Evolutionary conservation across 2,888 invertebrate species (phyloP).

Genomic region (Lithodes maja): DNA sequence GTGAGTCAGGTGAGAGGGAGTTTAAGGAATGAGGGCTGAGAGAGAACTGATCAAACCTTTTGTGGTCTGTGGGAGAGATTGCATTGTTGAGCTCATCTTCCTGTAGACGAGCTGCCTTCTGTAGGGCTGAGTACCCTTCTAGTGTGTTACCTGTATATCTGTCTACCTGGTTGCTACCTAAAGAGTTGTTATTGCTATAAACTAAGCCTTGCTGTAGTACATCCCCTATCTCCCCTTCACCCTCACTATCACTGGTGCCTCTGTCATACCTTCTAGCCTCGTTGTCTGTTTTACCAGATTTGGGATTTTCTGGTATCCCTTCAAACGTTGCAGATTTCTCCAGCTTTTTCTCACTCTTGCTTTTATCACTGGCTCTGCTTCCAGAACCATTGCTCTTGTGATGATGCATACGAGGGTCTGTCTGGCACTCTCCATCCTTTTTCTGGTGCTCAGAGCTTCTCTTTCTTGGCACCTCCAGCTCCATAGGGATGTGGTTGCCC

Average conservation of each 20-base stretch:
- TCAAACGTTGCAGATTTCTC: constrained; percentile 65
- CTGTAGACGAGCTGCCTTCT: constrained; percentile 82
- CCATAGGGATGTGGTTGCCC: constrained; percentile 25
- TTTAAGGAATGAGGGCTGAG: constrained; percentile 25
- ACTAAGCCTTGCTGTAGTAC: constrained; percentile 49
- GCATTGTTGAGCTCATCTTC: constrained; percentile 76
- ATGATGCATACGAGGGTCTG: constrained; percentile 63
- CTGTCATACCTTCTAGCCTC: constrained; percentile 56
- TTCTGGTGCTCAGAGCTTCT: constrained; percentile 54
- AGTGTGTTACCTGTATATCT: constrained; percentile 73
- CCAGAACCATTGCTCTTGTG: constrained; percentile 34
- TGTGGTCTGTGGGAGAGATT: constrained; percentile 45
- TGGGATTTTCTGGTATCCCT: constrained; percentile 58
- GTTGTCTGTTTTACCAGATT: constrained; percentile 38
- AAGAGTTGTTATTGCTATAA: constrained; percentile 61
- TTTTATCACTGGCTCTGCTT: constrained; percentile 27
- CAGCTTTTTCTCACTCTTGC: constrained; percentile 47
- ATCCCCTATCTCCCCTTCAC: constrained; percentile 57
- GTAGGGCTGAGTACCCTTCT: constrained; percentile 86
- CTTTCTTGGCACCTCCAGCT: constrained; percentile 40
- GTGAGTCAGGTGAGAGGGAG: constrained; percentile 41
- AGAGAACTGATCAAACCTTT: constrained; percentile 49
- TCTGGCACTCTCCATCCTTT: constrained; percentile 58
- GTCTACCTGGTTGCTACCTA: constrained; percentile 37
- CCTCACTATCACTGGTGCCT: constrained; percentile 25